These are phyloP conservation scores for Lithophane socia DNA, from an alignment of 2,888 invertebrate species.

Conservation along the genomic window DNA sequence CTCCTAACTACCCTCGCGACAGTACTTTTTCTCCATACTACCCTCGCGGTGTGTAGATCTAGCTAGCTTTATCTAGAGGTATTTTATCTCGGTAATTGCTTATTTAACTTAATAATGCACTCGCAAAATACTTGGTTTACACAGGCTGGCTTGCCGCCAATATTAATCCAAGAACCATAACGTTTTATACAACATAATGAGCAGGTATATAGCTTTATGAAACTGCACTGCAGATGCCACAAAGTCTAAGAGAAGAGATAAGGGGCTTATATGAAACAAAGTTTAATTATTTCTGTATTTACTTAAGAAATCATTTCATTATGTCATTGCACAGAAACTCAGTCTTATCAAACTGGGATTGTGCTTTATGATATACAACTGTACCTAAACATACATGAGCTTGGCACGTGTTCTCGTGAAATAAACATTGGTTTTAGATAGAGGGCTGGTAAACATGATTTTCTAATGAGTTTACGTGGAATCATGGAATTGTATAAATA, in stretches of 20 bases:
- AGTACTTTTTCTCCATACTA: background rate
- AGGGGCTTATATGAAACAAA: constrained; percentile 14
- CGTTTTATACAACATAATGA: constrained; percentile 25
- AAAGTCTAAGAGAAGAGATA: constrained; percentile 53
- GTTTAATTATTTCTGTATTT: constrained; percentile 31
- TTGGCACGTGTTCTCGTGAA: constrained; percentile 39
- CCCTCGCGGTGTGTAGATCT: background rate
- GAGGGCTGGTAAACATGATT: constrained; percentile 22
- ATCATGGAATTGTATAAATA: constrained; percentile 12
- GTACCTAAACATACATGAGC: constrained; percentile 33
- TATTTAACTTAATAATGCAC: background rate
- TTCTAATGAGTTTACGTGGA: constrained; percentile 30
- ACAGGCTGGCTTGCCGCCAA: constrained; percentile 26
- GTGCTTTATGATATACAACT: constrained; percentile 25
- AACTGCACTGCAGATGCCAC: constrained; percentile 59
- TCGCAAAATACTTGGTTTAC: background rate
- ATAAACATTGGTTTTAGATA: constrained; percentile 37
- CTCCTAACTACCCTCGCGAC: background rate
- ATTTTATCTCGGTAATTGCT: background rate
- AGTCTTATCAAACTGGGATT: constrained; percentile 36
- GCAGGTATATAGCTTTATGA: constrained; percentile 18
- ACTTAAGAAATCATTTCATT: constrained; percentile 37
- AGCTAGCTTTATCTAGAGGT: background rate
- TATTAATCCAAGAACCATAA: constrained; percentile 10
- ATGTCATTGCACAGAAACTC: constrained; percentile 48